These are phyloP conservation scores for Aphelinus certus DNA, from an alignment of 1,140 invertebrate genomes.

Conservation along the genomic window DNA sequence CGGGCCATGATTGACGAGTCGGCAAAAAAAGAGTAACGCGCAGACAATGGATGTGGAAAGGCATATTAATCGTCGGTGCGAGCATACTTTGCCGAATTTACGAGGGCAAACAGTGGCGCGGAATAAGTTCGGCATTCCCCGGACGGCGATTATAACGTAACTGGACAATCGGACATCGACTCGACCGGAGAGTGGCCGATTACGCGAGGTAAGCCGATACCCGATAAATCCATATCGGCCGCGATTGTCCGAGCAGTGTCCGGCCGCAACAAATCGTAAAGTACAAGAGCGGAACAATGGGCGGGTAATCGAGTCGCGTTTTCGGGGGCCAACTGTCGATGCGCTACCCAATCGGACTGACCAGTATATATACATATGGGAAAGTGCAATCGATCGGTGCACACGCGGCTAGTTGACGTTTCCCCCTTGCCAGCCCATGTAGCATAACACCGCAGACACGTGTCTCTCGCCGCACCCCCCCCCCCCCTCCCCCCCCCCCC, in stretches of 20 bases:
- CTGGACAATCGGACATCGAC: slow-evolving; percentile 13
- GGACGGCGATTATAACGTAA: slow-evolving; percentile 40
- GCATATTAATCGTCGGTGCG: no score
- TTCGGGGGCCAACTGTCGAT: slow-evolving; percentile 55
- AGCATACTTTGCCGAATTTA: slow-evolving; percentile 48
- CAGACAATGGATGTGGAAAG: no score
- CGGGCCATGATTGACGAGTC: no score
- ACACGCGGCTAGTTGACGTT: no score
- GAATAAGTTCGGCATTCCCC: slow-evolving; percentile 20
- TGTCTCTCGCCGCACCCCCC: no score
- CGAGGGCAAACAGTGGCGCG: slow-evolving; percentile 51
- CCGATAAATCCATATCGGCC: slow-evolving; percentile 60
- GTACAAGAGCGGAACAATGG: slow-evolving; percentile 44
- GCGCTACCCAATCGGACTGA: no score
- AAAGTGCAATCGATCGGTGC: slow-evolving; percentile 48
- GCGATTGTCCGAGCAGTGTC: slow-evolving; percentile 50
- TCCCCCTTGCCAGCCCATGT: no score
- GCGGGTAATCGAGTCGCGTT: slow-evolving; percentile 36
- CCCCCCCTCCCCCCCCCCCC: slow-evolving; percentile 20
- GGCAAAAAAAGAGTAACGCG: no score
- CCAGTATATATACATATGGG: no score
- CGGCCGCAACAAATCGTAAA: slow-evolving; percentile 65
- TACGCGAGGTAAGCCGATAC: slow-evolving; percentile 50
- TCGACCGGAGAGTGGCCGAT: slow-evolving; percentile 18
- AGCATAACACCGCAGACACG: no score